Evolutionary conservation across 2,113 vertebrate genomes (phyloP), one percentile per base, ranked within the genome.

Genomic region (Heterocephalus glaber): DNA sequence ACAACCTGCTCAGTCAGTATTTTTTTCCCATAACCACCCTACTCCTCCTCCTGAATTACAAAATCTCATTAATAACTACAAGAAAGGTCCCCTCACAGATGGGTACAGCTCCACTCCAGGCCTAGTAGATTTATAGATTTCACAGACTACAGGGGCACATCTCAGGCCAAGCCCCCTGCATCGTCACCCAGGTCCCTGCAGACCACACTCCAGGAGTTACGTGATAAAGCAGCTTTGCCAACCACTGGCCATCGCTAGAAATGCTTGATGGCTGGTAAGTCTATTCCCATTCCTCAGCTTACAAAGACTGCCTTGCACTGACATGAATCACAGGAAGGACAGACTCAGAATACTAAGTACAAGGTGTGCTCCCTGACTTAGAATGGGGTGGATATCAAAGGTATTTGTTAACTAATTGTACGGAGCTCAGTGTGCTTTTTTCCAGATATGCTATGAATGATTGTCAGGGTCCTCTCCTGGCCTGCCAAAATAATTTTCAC

Each of bases 61-160:
- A 92, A 70, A n/a, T 70, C 20, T 13, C 35, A 8, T 24, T 61
- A 58, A 58, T 14, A 5, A 5, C 16, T 61, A 19, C n/a, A 72
- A 79, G 14, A 63, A 54, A 72, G 47, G n/a, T 17, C 13, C 5
- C 30, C 5, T 24, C 33, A 58, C 11, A 26, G 3, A 24, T 76
- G 14, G n/a, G 35, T 16, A 20, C 22, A 38, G 33, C 30, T 38
- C 35, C 3, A 0, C n/a, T 7, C 61, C 5, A 35, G 2, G 13
- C 22, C 22, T 30, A 14, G 22, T 28, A 77, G 22, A 33, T 16
- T n/a, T 77, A 30, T 33, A 52, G 17, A 26, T 63, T 83, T 20
- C 60, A 30, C 66, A 60, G 65, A 17, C 6, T 85, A 30, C 9
- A 83, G 66, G 74, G 49, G 35, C 38, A 22, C 0, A 8, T 33